Percentiles rank a stretch among this genome's conserved stretches.
Conservation (phyloP, 2,113 vertebrate species). For the Podiceps cristatus region DNA sequence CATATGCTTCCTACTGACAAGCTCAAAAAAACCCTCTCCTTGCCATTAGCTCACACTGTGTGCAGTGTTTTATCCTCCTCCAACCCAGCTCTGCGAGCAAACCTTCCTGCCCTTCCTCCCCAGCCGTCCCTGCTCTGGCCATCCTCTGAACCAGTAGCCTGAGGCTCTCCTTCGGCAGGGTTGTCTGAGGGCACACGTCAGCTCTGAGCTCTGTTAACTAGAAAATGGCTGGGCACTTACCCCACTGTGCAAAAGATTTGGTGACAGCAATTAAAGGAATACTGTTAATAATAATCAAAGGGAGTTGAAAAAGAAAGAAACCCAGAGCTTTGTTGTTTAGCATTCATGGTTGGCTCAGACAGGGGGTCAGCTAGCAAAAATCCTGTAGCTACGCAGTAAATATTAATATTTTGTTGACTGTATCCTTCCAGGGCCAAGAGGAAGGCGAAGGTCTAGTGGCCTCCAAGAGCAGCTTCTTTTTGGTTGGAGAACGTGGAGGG, state of each 20-base stretch:
- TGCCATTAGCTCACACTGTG: constrained; percentile 31
- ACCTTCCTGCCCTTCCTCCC: background rate
- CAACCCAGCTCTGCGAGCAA: background rate
- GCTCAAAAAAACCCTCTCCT: constrained; percentile 7
- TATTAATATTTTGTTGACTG: background rate
- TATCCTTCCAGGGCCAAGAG: background rate
- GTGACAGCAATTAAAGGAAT: background rate
- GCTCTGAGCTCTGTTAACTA: background rate
- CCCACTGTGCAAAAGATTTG: background rate
- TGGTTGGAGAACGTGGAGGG: background rate
- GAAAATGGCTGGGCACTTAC: background rate
- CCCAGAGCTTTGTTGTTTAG: background rate
- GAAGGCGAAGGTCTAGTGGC: background rate
- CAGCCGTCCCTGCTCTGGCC: background rate
- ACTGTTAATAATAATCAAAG: background rate
- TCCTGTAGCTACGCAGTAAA: background rate
- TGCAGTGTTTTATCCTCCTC: background rate
- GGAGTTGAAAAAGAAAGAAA: background rate
- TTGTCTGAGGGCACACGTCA: background rate
- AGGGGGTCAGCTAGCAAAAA: background rate
- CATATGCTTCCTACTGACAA: constrained; percentile 56
- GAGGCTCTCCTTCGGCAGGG: background rate
- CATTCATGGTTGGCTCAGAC: background rate
- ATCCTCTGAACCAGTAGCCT: background rate
- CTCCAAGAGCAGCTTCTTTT: background rate